phyloP scores from a whole-genome alignment of 2,113 vertebrate species.

The Cyprinodon brontotheroides region DNA sequence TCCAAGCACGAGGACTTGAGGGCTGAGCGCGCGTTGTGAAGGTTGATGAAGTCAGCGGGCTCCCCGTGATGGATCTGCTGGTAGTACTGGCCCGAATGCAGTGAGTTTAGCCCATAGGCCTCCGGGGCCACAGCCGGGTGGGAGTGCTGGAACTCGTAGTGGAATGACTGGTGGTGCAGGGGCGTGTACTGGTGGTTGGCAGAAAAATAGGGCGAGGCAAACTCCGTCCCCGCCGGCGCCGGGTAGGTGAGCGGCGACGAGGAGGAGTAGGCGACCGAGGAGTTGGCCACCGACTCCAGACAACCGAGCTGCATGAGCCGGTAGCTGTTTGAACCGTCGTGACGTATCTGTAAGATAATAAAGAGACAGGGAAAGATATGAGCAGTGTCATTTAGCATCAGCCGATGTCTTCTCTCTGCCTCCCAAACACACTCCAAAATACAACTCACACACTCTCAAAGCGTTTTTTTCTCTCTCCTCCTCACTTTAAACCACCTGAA shows the following conservation, averaged over 20 bases:
- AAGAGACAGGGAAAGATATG: conserved; percentile 83
- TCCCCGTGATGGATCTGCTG: conserved; percentile 99
- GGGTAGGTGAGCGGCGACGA: conserved; percentile 98
- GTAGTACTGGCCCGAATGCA: conserved; percentile 98
- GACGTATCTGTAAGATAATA: conserved; percentile 97
- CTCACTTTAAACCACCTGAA: conserved; percentile 80
- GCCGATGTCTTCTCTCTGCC: conserved; percentile 73
- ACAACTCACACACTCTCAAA: conserved; percentile 72
- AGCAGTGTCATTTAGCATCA: conserved; percentile 91
- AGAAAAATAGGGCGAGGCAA: conserved; percentile 97
- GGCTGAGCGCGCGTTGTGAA: conserved; percentile 93
- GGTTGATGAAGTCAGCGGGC: conserved; percentile 97
- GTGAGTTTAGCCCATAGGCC: conserved; percentile 96
- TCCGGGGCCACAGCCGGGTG: conserved; percentile 98
- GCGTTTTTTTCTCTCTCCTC: conserved; percentile 48
- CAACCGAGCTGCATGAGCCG: conserved; percentile 99
- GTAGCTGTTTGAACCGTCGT: conserved; percentile 99
- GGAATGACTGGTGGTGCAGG: conserved; percentile 98
- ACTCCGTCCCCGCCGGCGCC: conserved; percentile 94
- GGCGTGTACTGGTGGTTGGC: conserved; percentile 99
- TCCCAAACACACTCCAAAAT: conserved; percentile 71
- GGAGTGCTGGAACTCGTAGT: conserved; percentile 99
- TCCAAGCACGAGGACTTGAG: conserved; percentile 99
- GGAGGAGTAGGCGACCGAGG: conserved; percentile 98
- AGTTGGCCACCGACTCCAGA: conserved; percentile 99